Conservation (phyloP, 2,888 invertebrate genomes). For the Notodonta dromedarius region DNA sequence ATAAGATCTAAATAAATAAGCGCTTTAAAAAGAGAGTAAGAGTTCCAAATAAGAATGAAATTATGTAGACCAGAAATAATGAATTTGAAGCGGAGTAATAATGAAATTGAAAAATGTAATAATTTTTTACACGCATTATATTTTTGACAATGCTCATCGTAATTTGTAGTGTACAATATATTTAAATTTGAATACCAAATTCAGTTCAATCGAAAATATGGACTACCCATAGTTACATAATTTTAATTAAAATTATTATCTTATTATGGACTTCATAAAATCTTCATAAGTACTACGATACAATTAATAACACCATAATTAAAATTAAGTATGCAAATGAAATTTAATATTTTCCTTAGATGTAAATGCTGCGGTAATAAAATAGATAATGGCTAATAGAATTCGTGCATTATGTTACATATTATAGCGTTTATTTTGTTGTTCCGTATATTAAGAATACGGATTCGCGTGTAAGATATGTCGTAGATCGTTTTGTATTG, state of each 20-base stretch:
- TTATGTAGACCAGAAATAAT: neutral
- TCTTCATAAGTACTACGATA: neutral
- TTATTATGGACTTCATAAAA: neutral
- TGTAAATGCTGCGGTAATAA: neutral
- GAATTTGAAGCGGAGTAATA: neutral
- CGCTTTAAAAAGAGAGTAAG: neutral
- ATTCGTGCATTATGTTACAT: neutral
- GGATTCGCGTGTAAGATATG: slow-evolving; percentile 5
- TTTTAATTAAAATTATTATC: too few relatives aligned
- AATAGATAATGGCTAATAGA: neutral
- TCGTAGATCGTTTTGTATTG: slow-evolving; percentile 14
- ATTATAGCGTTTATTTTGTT: slow-evolving; percentile 2
- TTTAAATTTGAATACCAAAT: neutral
- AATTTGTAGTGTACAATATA: neutral
- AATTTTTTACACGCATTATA: neutral
- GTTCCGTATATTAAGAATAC: neutral
- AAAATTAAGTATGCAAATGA: slow-evolving; percentile 1
- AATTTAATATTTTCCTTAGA: neutral
- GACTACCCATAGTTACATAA: too few relatives aligned
- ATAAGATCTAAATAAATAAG: neutral
- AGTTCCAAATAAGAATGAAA: neutral
- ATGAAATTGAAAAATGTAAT: slow-evolving; percentile 1
- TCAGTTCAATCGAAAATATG: too few relatives aligned
- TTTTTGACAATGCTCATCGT: neutral
- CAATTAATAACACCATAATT: neutral